Evolutionary conservation across 1,140 invertebrate species (phyloP).

Genomic region (Manduca sexta): DNA sequence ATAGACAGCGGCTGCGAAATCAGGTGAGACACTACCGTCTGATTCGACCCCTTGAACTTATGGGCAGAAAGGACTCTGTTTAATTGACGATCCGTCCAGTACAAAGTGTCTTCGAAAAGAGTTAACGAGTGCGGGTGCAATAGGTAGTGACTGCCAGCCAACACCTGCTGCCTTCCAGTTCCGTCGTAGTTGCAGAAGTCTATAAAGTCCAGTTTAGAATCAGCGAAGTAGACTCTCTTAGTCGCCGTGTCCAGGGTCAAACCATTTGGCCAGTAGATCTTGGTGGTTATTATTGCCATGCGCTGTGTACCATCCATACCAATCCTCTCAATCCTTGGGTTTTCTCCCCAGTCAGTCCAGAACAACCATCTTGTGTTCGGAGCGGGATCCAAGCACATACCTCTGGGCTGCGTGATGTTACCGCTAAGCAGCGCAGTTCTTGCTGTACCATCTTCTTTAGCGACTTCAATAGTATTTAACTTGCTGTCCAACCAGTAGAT

Average conservation of each 20-base stretch:
- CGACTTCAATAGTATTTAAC: constrained; percentile 94
- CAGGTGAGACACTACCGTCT: constrained; percentile 93
- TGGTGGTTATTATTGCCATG: constrained; percentile 91
- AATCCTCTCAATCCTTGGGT: constrained; percentile 95
- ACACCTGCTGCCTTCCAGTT: constrained; percentile 87
- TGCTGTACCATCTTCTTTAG: constrained; percentile 87
- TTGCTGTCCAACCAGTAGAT: constrained; percentile 97
- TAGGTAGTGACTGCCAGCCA: constrained; percentile 91
- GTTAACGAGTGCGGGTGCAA: constrained; percentile 97
- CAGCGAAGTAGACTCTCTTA: constrained; percentile 96
- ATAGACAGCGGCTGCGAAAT: constrained; percentile 96
- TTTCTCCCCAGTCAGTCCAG: constrained; percentile 99
- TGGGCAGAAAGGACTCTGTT: constrained; percentile 91
- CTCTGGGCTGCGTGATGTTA: constrained; percentile 95
- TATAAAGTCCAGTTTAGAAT: constrained; percentile 98
- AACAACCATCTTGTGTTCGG: constrained; percentile 90
- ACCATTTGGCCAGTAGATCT: constrained; percentile 99
- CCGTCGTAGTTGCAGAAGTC: constrained; percentile 99
- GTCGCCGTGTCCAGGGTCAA: constrained; percentile 95
- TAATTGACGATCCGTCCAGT: constrained; percentile 96
- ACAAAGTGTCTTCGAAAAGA: constrained; percentile 93
- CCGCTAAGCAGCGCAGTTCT: constrained; percentile 91
- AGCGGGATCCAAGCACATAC: constrained; percentile 94
- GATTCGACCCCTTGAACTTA: constrained; percentile 93
- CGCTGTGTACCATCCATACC: constrained; percentile 96